phyloP scores from a whole-genome alignment of 1,140 invertebrate species.

The Cydia pomonella region DNA sequence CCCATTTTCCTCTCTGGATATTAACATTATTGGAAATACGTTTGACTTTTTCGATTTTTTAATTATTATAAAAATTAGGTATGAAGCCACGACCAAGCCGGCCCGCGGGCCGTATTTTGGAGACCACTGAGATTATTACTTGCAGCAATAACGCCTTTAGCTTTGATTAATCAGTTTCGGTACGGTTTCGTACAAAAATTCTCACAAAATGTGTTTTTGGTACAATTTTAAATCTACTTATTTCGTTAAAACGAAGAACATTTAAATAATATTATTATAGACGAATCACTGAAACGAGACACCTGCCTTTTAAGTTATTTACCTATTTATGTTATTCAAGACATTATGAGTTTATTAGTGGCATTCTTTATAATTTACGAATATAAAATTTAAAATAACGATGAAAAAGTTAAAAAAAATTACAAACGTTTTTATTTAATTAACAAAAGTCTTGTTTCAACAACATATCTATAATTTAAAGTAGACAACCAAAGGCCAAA shows the following conservation, averaged over 20 bases:
- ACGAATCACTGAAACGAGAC: neutral
- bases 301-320: neutral
- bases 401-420: neutral
- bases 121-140: too few relatives aligned
- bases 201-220: constrained; percentile 17
- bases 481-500: neutral
- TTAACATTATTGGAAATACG: too few relatives aligned
- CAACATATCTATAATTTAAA: neutral
- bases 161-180: neutral
- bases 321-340: neutral
- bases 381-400: neutral
- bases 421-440: neutral
- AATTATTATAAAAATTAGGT: too few relatives aligned
- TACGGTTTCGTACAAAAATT: neutral
- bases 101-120: too few relatives aligned
- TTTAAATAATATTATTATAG: neutral
- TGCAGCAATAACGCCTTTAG: neutral
- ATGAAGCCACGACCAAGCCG: too few relatives aligned
- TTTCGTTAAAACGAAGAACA: neutral
- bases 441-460: neutral
- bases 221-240: constrained; percentile 19
- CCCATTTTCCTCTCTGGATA: too few relatives aligned
- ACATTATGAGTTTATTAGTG: too few relatives aligned
- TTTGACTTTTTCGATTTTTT: too few relatives aligned
- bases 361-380: neutral